Conservation (phyloP, 2,797 vertebrate genomes). For the Poecilia picta region DNA sequence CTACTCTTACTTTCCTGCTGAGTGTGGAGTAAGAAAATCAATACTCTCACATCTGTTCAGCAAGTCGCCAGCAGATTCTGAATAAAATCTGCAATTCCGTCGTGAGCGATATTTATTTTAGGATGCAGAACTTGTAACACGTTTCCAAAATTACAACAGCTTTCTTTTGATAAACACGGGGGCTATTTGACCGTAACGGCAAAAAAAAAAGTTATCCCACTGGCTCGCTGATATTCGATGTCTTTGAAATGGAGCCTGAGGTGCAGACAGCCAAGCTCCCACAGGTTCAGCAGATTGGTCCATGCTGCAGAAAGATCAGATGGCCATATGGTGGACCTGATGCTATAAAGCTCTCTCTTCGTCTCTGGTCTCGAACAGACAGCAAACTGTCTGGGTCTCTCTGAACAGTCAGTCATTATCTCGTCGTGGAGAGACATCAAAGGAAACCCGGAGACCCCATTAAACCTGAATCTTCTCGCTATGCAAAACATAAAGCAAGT, state of each 20-base stretch:
- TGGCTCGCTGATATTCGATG: conserved; percentile 39
- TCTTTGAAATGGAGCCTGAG: conserved; percentile 51
- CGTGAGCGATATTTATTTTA: background rate
- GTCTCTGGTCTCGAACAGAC: conserved; percentile 21
- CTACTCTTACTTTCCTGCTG: conserved; percentile 1
- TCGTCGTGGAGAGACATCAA: conserved; percentile 56
- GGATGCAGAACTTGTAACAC: background rate
- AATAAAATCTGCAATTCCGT: background rate
- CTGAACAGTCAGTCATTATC: conserved; percentile 38
- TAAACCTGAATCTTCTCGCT: conserved; percentile 30
- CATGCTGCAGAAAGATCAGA: conserved; percentile 60
- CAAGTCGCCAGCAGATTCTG: background rate
- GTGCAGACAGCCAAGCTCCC: conserved; percentile 56
- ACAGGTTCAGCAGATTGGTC: conserved; percentile 58
- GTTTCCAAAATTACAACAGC: background rate
- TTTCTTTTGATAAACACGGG: conserved; percentile 7
- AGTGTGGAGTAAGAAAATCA: conserved; percentile 21
- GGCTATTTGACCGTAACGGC: conserved; percentile 5
- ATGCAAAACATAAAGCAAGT: conserved; percentile 61
- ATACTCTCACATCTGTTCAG: conserved; percentile 4
- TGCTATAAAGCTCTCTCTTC: conserved; percentile 40
- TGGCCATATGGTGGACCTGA: conserved; percentile 67
- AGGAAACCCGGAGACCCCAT: conserved; percentile 35
- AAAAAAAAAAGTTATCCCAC: conserved; percentile 10
- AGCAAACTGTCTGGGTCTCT: conserved; percentile 33